phyloP scores from a whole-genome alignment of 2,888 invertebrate species.

The Tineola bisselliella region DNA sequence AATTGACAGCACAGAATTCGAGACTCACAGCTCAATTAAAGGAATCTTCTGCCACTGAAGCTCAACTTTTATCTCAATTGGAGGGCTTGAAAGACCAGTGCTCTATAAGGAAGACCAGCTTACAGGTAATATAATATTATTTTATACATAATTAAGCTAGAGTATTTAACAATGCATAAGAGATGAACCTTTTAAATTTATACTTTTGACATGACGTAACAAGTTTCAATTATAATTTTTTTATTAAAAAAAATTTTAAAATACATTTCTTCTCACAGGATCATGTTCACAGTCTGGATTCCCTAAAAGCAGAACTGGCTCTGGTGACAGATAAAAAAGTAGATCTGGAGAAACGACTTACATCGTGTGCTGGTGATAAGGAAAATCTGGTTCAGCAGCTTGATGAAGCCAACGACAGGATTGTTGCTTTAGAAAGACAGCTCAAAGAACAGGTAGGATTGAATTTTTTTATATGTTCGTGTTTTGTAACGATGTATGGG shows the following conservation, averaged over 20 bases:
- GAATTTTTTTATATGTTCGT: too few relatives aligned
- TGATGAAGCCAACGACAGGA: constrained; percentile 91
- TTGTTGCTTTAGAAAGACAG: constrained; percentile 84
- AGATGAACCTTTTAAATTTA: too few relatives aligned
- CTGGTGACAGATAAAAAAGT: constrained; percentile 83
- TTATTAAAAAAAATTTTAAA: too few relatives aligned
- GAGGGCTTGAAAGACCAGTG: constrained; percentile 86
- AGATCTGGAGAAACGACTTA: constrained; percentile 85
- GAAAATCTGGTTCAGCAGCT: constrained; percentile 81
- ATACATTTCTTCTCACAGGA: constrained; percentile 65
- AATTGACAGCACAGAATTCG: constrained; percentile 90
- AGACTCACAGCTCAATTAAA: constrained; percentile 86
- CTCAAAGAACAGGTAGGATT: constrained; percentile 78
- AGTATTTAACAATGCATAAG: too few relatives aligned
- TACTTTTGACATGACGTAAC: too few relatives aligned
- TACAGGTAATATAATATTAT: constrained; percentile 60
- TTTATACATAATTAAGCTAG: too few relatives aligned
- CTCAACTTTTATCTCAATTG: constrained; percentile 81
- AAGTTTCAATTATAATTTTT: too few relatives aligned
- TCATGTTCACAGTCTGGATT: constrained; percentile 88
- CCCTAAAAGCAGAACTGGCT: constrained; percentile 87
- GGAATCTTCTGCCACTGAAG: constrained; percentile 83
- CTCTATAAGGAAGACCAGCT: constrained; percentile 78
- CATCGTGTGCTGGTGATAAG: constrained; percentile 79
- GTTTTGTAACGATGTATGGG: too few relatives aligned